Conservation (phyloP, 2,797 vertebrate species). For the Zenarchopterus dispar region DNA sequence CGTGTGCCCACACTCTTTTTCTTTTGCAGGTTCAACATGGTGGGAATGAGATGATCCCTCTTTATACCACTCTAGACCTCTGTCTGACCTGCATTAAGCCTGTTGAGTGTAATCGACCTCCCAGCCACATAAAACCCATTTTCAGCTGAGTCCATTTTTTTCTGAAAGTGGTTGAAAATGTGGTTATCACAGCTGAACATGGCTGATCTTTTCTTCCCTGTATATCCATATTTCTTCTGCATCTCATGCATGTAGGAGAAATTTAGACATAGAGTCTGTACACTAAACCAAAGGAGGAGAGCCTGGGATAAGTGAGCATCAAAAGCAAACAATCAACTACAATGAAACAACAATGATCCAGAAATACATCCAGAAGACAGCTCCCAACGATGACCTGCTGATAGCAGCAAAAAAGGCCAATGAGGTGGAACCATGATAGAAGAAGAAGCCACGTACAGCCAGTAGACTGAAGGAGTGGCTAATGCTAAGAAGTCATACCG, state of each 20-base stretch:
- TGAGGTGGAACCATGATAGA: too few relatives aligned
- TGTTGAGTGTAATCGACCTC: slow-evolving; percentile 54
- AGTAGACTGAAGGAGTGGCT: too few relatives aligned
- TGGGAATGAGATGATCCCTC: slow-evolving; percentile 36
- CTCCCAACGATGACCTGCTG: too few relatives aligned
- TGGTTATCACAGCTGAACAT: slow-evolving; percentile 21
- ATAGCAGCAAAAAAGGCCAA: too few relatives aligned
- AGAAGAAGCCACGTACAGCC: too few relatives aligned
- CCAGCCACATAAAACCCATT: slow-evolving; percentile 38
- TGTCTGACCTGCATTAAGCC: slow-evolving; percentile 48
- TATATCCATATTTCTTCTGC: neutral
- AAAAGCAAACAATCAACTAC: too few relatives aligned
- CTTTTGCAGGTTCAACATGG: slow-evolving; percentile 17
- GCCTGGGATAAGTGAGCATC: too few relatives aligned
- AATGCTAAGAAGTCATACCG: too few relatives aligned
- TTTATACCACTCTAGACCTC: slow-evolving; percentile 41
- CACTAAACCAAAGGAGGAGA: too few relatives aligned
- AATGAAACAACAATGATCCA: too few relatives aligned
- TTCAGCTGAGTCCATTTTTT: slow-evolving; percentile 35
- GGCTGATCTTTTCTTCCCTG: slow-evolving; percentile 2
- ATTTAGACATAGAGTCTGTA: too few relatives aligned
- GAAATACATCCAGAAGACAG: too few relatives aligned
- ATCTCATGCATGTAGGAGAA: neutral
- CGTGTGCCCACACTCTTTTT: slow-evolving; percentile 15
- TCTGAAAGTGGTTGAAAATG: slow-evolving; percentile 40